Evolutionary conservation across 2,113 vertebrate species (phyloP).

Genomic region (Cephalophus harveyi): DNA sequence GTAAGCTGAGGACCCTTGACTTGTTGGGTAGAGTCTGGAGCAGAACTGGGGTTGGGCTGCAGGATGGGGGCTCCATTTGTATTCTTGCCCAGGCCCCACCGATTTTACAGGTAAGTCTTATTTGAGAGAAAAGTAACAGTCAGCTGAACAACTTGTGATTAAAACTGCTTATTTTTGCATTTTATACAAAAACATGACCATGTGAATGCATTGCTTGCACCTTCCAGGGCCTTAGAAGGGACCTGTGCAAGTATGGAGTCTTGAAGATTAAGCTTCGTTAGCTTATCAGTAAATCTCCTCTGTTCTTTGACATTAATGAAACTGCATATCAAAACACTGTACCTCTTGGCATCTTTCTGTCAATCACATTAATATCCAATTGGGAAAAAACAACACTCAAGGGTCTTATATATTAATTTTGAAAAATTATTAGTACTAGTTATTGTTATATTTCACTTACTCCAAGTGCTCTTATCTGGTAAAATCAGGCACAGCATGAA

Average conservation of each 20-base stretch:
- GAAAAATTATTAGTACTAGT: not conserved
- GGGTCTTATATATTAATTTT: not conserved
- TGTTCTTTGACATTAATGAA: not conserved
- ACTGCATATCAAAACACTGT: not conserved
- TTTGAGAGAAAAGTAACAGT: not conserved
- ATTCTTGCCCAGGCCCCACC: not conserved
- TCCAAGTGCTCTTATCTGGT: not conserved
- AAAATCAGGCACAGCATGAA: not conserved
- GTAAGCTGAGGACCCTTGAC: not conserved
- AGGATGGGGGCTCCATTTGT: not conserved
- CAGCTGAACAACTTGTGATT: not conserved
- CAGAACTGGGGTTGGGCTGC: not conserved
- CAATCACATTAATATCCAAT: not conserved
- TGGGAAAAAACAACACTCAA: not conserved
- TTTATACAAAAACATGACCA: not conserved
- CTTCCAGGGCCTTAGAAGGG: not conserved
- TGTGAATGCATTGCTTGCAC: not conserved
- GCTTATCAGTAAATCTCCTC: not conserved
- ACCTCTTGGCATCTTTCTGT: not conserved
- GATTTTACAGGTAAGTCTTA: not conserved
- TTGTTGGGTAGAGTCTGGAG: not conserved
- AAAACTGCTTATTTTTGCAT: not conserved
- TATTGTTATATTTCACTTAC: not conserved
- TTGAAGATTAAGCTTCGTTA: not conserved
- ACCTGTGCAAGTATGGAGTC: not conserved